Percentiles rank a stretch among this genome's conserved stretches.
Conservation (phyloP, 2,797 vertebrate species). For the Cossypha niveicapilla region DNA sequence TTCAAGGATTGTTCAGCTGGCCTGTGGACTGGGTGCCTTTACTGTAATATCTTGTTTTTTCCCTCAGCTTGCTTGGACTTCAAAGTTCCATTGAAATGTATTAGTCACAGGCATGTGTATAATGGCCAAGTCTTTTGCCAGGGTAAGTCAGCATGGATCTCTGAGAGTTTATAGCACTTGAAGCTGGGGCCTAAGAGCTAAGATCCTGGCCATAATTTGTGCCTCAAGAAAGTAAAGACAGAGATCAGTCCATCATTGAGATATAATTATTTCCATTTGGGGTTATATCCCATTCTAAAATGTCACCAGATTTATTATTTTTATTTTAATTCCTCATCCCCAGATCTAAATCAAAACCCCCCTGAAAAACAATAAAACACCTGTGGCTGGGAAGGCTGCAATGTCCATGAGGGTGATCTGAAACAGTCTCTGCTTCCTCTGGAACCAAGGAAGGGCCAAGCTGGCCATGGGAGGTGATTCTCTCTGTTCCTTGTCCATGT, state of each 20-base stretch:
- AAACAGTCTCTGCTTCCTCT: not conserved
- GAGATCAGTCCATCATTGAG: not conserved
- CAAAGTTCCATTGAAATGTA: not conserved
- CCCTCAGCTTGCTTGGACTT: not conserved
- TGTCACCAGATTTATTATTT: not conserved
- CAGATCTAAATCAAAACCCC: rapidly evolving
- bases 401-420: not conserved
- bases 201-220: not conserved
- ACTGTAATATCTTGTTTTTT: not conserved
- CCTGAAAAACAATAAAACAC: not conserved
- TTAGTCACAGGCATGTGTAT: not conserved
- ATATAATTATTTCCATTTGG: not conserved
- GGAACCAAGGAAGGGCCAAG: not conserved
- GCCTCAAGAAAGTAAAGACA: not conserved
- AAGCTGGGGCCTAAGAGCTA: not conserved
- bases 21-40: not conserved
- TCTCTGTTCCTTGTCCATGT: not conserved
- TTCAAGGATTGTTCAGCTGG: conserved; percentile 8
- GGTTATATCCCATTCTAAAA: not conserved
- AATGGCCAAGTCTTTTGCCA: not conserved
- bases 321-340: not conserved
- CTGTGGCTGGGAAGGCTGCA: not conserved
- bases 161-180: not conserved
- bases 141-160: not conserved
- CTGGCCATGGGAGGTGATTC: not conserved